Evolutionary conservation across 2,113 vertebrate genomes (phyloP).

Genomic region (Cephalopterus ornatus): DNA sequence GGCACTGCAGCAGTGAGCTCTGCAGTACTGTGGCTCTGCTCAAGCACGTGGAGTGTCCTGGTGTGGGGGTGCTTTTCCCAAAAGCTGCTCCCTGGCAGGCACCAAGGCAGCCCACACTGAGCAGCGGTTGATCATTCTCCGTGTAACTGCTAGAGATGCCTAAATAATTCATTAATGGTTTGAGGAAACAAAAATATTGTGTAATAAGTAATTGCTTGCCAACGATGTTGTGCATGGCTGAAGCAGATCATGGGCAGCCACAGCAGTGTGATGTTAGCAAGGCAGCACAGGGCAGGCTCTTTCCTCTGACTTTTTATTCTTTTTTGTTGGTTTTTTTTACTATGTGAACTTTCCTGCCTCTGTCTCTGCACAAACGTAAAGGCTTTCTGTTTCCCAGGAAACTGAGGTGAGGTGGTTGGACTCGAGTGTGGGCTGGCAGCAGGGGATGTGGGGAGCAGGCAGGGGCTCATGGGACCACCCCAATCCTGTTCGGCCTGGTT

Average conservation of each 20-base stretch:
- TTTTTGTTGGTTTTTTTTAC: background rate
- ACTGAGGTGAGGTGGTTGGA: background rate
- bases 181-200: slow-evolving; percentile 41
- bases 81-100: background rate
- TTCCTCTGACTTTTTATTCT: background rate
- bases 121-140: background rate
- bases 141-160: background rate
- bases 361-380: background rate
- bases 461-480: background rate
- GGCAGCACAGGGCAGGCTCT: background rate
- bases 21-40: background rate
- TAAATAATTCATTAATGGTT: slow-evolving; percentile 58
- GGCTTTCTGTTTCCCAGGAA: background rate
- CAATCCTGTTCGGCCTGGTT: background rate
- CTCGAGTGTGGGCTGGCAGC: background rate
- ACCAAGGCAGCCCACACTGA: background rate
- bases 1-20: rapidly evolving
- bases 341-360: background rate
- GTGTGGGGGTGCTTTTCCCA: background rate
- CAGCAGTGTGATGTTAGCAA: rapidly evolving
- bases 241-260: background rate
- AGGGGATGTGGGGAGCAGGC: background rate
- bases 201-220: background rate
- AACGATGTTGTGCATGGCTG: background rate
- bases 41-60: rapidly evolving